phyloP scores from a whole-genome alignment of 2,797 vertebrate genomes.

The Octomys mimax region DNA sequence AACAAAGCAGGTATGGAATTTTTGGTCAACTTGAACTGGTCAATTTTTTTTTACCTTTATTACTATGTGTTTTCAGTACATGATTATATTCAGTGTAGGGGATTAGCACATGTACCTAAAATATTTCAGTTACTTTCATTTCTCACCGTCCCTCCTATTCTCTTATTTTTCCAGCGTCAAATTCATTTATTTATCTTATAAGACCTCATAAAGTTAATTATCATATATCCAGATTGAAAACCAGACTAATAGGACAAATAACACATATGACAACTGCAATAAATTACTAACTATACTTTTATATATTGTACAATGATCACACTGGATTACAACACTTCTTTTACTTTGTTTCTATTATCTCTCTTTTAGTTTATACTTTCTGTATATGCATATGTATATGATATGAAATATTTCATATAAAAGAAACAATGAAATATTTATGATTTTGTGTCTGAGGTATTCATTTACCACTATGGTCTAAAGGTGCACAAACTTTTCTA shows the following conservation, averaged over 20 bases:
- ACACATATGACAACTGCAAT: background rate
- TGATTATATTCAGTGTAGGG: background rate
- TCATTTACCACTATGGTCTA: background rate
- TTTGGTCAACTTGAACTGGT: slow-evolving; percentile 29
- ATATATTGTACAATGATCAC: background rate
- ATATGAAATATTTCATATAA: background rate
- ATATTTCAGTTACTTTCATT: background rate
- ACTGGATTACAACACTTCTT: background rate
- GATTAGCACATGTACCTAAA: background rate
- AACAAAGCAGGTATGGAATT: background rate
- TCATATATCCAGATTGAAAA: background rate
- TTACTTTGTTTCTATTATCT: background rate
- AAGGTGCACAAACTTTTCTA: background rate
- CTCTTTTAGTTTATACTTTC: background rate
- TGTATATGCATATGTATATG: background rate
- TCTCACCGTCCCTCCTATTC: background rate
- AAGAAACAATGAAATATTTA: background rate
- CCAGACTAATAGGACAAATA: background rate
- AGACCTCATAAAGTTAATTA: background rate
- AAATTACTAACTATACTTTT: background rate
- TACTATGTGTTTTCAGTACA: background rate
- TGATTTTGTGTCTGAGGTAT: background rate
- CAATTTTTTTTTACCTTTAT: background rate
- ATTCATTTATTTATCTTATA: background rate
- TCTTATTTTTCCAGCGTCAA: background rate